These are phyloP conservation scores for Spilosoma lubricipeda DNA, from an alignment of 2,888 invertebrate species.

Conservation along the genomic window DNA sequence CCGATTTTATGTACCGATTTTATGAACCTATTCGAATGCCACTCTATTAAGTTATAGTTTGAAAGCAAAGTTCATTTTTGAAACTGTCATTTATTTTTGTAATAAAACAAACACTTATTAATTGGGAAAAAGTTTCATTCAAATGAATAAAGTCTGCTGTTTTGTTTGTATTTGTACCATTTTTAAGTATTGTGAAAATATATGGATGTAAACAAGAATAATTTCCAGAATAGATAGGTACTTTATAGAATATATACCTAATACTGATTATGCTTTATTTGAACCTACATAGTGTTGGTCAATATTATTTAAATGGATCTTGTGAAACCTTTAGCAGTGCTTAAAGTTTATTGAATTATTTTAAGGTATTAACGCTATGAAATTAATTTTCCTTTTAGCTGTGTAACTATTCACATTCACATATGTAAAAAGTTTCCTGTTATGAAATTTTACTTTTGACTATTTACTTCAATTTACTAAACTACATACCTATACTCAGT, in stretches of 20 bases:
- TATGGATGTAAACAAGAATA: neutral
- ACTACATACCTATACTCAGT: too few species aligned
- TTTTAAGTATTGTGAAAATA: neutral
- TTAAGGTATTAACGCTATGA: neutral
- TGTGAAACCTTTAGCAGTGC: neutral
- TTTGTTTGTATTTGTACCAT: neutral
- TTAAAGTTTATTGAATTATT: neutral
- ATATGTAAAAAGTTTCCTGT: neutral
- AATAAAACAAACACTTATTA: too few species aligned
- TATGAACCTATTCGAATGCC: constrained; percentile 1
- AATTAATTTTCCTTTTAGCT: neutral
- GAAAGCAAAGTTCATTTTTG: neutral
- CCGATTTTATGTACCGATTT: constrained; percentile 2
- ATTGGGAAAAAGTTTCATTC: too few species aligned
- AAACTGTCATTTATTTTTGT: constrained; percentile 1
- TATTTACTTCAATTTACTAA: too few species aligned
- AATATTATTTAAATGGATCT: neutral
- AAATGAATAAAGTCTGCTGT: neutral
- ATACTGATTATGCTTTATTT: neutral
- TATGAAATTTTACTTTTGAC: too few species aligned
- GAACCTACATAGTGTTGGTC: neutral
- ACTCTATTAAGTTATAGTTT: neutral
- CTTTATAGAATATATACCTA: too few species aligned
- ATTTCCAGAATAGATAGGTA: neutral
- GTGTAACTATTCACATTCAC: neutral